phyloP scores from a whole-genome alignment of 2,113 vertebrate genomes.

The Semnornis frantzii region DNA sequence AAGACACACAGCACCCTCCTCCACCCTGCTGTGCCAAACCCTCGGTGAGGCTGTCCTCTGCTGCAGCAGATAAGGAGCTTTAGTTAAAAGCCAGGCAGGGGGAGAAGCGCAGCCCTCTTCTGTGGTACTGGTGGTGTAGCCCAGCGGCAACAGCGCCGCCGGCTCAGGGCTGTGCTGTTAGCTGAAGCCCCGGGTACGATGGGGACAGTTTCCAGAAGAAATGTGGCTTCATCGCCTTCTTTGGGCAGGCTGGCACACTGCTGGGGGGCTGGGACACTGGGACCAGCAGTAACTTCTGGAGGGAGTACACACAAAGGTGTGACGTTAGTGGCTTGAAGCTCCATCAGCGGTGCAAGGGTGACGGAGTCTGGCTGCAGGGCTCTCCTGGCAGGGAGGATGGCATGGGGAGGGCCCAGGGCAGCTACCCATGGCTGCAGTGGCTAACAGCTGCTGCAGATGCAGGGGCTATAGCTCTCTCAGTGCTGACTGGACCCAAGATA shows the following conservation, averaged over 20 bases:
- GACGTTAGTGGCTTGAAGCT: not conserved
- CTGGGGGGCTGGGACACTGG: not conserved
- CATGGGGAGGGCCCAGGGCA: not conserved
- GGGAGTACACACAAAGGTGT: not conserved
- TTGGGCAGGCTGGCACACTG: not conserved
- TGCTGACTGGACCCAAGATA: not conserved
- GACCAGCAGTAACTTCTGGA: not conserved
- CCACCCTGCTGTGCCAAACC: not conserved
- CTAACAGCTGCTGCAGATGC: not conserved
- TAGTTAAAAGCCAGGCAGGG: not conserved
- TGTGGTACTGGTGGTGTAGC: rapidly evolving
- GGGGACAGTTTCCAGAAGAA: not conserved
- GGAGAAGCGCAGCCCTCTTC: not conserved
- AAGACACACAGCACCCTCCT: not conserved
- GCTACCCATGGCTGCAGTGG: not conserved
- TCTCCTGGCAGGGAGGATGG: not conserved
- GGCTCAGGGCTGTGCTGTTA: not conserved
- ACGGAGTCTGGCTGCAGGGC: not conserved
- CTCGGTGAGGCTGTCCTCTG: not conserved
- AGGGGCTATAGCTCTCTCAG: not conserved
- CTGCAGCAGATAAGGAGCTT: not conserved
- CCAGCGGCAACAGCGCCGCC: not conserved
- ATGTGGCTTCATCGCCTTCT: not conserved
- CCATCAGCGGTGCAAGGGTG: rapidly evolving
- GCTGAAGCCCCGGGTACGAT: not conserved